Percentiles rank a stretch among this genome's conserved stretches.
Conservation (phyloP, 2,797 vertebrate genomes). For the Sternotherus odoratus region DNA sequence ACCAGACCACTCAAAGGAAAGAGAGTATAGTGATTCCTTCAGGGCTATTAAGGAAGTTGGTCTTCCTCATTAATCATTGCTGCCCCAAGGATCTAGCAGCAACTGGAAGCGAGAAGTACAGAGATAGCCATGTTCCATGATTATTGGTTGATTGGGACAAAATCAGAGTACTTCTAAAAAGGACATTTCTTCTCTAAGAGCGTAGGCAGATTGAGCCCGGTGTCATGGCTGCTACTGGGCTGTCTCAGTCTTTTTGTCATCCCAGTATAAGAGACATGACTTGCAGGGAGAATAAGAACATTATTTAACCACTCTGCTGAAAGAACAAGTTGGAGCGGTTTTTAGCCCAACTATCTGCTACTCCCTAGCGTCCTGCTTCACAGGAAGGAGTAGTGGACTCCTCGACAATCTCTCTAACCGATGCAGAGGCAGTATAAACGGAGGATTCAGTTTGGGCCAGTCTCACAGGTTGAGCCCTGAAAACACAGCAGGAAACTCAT, state of each 20-base stretch:
- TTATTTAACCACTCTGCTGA: not conserved
- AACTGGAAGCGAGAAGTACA: slow-evolving; percentile 62
- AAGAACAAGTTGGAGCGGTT: rapidly evolving
- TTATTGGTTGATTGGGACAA: slow-evolving; percentile 74
- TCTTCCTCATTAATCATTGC: slow-evolving; percentile 76
- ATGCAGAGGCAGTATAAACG: not conserved
- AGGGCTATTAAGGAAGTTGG: slow-evolving; percentile 76
- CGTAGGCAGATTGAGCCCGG: not conserved
- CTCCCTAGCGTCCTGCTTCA: not conserved
- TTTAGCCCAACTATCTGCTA: rapidly evolving
- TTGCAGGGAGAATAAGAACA: not conserved
- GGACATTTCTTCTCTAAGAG: slow-evolving; percentile 10
- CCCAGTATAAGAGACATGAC: rapidly evolving
- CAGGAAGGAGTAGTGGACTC: not conserved
- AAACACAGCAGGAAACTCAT: too few relatives aligned
- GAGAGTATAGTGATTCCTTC: slow-evolving; percentile 57
- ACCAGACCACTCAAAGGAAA: slow-evolving; percentile 37
- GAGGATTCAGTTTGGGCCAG: too few relatives aligned
- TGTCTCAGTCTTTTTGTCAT: not conserved
- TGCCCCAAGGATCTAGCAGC: slow-evolving; percentile 66
- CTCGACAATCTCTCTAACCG: not conserved
- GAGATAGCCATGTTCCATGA: slow-evolving; percentile 63
- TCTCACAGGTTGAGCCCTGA: too few relatives aligned
- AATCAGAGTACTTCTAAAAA: slow-evolving; percentile 69
- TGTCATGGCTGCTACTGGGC: not conserved